Evolutionary conservation across 2,113 vertebrate species (phyloP).

Genomic region (Indicator maculatus): DNA sequence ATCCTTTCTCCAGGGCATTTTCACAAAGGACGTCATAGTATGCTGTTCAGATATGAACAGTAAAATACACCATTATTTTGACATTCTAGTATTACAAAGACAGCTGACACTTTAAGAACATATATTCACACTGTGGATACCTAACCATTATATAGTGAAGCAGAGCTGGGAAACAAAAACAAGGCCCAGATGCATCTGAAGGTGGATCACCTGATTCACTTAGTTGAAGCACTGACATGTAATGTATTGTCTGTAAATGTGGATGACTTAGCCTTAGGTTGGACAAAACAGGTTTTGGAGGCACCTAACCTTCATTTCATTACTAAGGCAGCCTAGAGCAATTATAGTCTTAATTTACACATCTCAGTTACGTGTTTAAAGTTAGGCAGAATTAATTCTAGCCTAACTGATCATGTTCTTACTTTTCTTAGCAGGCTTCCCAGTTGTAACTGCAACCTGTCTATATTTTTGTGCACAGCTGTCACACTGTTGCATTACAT

Average conservation of each 20-base stretch:
- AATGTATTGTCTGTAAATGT: not conserved
- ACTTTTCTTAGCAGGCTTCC: not conserved
- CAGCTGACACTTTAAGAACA: conserved; percentile 35
- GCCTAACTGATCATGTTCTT: not conserved
- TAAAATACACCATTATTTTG: conserved; percentile 59
- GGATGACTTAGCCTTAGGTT: not conserved
- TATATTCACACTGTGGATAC: not conserved
- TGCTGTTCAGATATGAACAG: conserved; percentile 8
- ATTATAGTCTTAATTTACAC: conserved; percentile 4
- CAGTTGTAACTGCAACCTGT: not conserved
- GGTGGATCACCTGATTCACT: not conserved
- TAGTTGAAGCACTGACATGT: not conserved
- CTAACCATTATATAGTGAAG: conserved; percentile 1
- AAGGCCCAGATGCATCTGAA: not conserved
- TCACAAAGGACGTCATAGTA: conserved; percentile 31
- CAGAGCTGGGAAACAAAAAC: not conserved
- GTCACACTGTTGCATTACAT: not conserved
- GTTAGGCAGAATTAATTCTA: conserved; percentile 26
- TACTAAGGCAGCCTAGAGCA: not conserved
- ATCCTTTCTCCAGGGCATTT: conserved; percentile 62
- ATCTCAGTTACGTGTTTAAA: not conserved
- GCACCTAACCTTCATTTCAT: not conserved
- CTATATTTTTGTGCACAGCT: not conserved
- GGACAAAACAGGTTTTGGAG: not conserved
- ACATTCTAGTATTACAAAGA: conserved; percentile 26